Evolutionary conservation across 2,888 invertebrate species (phyloP).

Genomic region (Parnassius mnemosyne): DNA sequence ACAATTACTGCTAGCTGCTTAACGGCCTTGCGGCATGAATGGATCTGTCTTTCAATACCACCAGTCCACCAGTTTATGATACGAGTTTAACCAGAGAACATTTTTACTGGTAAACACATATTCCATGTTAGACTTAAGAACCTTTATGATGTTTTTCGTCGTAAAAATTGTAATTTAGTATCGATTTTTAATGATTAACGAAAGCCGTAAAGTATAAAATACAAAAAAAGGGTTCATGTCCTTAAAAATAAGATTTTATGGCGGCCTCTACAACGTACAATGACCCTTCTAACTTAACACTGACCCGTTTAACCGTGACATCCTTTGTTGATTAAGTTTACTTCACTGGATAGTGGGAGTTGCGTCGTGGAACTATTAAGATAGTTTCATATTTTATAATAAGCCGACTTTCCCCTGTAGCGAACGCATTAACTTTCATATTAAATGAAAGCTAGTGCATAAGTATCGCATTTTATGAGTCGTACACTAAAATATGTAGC

Average conservation of each 20-base stretch:
- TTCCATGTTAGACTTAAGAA: no score
- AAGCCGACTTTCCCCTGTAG: not conserved
- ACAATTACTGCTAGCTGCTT: no score
- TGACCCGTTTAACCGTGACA: slow-evolving; percentile 34
- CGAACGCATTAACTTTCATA: not conserved
- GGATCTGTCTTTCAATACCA: no score
- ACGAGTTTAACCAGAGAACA: no score
- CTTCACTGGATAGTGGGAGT: slow-evolving; percentile 11
- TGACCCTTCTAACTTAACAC: slow-evolving; percentile 43
- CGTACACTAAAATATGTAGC: no score
- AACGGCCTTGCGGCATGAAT: no score
- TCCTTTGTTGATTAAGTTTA: slow-evolving; percentile 32
- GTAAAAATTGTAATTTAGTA: no score
- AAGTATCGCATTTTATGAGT: no score
- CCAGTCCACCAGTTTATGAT: no score
- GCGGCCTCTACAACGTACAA: slow-evolving; percentile 46
- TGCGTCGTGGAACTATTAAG: not conserved
- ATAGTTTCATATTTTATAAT: not conserved
- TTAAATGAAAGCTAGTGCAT: not conserved
- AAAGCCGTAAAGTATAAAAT: slow-evolving; percentile 43
- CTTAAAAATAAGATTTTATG: slow-evolving; percentile 52
- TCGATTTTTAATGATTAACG: no score
- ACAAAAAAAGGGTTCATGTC: slow-evolving; percentile 39
- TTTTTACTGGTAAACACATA: no score
- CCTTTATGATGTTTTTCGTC: no score